Conservation (phyloP, 53 echinoderm and acorn worm species). For the Mesocentrotus franciscanus region DNA sequence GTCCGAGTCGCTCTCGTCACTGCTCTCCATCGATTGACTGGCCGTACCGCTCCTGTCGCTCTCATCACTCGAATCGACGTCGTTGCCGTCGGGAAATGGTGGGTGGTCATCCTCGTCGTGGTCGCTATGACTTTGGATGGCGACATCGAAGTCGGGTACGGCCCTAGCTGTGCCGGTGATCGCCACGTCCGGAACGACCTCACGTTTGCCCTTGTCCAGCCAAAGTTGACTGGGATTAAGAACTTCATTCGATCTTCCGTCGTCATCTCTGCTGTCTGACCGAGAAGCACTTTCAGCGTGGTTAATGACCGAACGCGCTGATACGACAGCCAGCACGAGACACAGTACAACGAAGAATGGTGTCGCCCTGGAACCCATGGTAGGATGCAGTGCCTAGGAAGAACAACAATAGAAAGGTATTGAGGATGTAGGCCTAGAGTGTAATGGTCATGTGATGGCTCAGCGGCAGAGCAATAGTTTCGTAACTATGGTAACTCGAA, state of each 20-base stretch:
- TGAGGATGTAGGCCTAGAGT: too few relatives aligned
- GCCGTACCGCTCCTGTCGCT: not conserved
- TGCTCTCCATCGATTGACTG: not conserved
- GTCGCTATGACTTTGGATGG: constrained; percentile 22
- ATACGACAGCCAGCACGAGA: not conserved
- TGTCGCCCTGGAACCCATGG: not conserved
- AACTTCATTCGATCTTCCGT: not conserved
- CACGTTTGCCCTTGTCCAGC: not conserved
- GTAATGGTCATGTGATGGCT: too few relatives aligned
- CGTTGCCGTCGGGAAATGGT: not conserved
- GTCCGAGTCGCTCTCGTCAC: not conserved
- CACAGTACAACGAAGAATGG: not conserved
- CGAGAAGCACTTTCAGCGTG: not conserved
- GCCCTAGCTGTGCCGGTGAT: not conserved
- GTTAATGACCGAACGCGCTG: not conserved
- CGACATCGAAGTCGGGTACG: not conserved
- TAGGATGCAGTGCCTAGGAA: not conserved
- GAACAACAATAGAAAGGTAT: too few relatives aligned
- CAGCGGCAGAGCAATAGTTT: too few relatives aligned
- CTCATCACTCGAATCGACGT: not conserved
- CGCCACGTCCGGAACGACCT: not conserved
- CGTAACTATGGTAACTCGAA: too few relatives aligned
- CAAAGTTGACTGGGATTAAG: not conserved
- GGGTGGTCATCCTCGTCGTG: not conserved
- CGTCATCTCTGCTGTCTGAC: not conserved